A percentile compares a stretch with the other conserved stretches of the same genome.
Evolutionary conservation across 2,113 vertebrate species (phyloP).

Genomic region (Hippocampus guttulatus): DNA sequence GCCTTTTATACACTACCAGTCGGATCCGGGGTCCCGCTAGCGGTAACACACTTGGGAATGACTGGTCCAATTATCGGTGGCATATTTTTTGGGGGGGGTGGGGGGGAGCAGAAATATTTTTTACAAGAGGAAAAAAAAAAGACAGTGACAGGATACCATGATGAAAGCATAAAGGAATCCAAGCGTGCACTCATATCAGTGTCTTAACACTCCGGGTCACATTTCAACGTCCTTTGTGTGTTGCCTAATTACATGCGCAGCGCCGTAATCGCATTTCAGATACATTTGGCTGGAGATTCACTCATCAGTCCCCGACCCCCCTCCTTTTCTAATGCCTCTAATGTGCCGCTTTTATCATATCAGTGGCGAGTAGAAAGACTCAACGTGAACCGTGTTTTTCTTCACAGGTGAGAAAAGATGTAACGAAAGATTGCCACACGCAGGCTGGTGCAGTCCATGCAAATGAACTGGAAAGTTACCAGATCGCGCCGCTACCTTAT

Average conservation of each 20-base stretch:
- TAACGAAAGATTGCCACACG: not conserved
- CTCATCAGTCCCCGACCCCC: not conserved
- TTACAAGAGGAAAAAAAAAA: not conserved
- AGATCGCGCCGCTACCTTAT: not conserved
- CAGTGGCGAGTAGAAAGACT: not conserved
- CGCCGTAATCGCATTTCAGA: not conserved
- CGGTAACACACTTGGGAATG: not conserved
- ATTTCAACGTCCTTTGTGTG: slow-evolving; percentile 8
- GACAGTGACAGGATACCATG: not conserved
- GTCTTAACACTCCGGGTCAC: slow-evolving; percentile 8
- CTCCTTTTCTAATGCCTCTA: not conserved
- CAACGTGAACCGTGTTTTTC: not conserved
- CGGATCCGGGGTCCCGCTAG: no score
- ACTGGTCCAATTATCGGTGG: not conserved
- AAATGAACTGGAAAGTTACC: not conserved
- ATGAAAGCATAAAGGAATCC: not conserved
- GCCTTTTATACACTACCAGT: no score
- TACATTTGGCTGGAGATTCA: slow-evolving; percentile 2
- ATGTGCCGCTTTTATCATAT: not conserved
- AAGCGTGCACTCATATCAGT: slow-evolving; percentile 6
- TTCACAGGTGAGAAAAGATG: not conserved
- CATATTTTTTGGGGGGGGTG: not conserved
- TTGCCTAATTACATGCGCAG: not conserved
- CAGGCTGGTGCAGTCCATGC: not conserved
- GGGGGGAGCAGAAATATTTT: not conserved